phyloP scores from a whole-genome alignment of 2,113 vertebrate genomes.

The Zapus hudsonius region DNA sequence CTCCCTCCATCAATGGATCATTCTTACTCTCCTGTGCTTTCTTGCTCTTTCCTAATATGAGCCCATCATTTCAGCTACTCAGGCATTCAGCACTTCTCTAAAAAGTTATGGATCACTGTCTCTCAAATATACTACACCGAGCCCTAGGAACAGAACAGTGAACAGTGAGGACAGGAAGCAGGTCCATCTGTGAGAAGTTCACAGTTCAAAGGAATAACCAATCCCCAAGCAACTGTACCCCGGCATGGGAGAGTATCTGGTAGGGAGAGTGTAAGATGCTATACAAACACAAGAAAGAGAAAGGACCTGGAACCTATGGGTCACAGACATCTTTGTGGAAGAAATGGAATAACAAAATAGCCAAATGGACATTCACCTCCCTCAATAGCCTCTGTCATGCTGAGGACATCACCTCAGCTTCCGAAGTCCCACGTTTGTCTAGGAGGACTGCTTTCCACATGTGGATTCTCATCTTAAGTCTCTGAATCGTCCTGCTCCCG shows the following conservation, averaged over 20 bases:
- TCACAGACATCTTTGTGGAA: background rate
- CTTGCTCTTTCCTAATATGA: background rate
- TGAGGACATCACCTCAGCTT: background rate
- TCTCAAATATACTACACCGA: background rate
- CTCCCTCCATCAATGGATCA: background rate
- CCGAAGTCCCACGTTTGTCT: background rate
- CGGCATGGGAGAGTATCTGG: background rate
- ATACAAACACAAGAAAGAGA: background rate
- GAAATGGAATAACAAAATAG: background rate
- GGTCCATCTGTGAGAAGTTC: background rate
- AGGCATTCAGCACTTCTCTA: background rate
- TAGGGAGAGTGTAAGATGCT: background rate
- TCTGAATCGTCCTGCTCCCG: background rate
- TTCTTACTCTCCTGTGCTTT: background rate
- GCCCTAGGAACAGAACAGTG: background rate
- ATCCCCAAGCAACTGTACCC: background rate
- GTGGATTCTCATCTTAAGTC: background rate
- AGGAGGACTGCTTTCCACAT: background rate
- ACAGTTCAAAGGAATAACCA: background rate
- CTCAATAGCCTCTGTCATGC: background rate
- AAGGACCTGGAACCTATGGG: background rate
- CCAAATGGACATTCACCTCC: background rate
- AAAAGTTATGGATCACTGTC: background rate
- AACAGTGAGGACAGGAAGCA: background rate
- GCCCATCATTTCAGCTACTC: background rate